Evolutionary conservation across 1,140 invertebrate species (phyloP).

Genomic region (Aphaenogaster ashmeadi): DNA sequence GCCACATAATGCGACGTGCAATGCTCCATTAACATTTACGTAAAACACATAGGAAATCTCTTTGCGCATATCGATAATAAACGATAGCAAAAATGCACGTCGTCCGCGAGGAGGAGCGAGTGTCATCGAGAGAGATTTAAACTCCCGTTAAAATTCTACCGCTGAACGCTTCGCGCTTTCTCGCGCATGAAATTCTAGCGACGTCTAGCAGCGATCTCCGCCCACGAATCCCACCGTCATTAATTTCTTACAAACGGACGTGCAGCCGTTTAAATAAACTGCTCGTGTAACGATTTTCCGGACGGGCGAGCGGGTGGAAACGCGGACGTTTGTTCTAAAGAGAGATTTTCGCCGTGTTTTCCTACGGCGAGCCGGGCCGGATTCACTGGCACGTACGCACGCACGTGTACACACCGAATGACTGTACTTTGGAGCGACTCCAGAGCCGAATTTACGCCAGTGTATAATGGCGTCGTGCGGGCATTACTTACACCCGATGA

Average conservation of each 20-base stretch:
- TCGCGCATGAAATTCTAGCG: slow-evolving; percentile 33
- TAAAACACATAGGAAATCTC: not conserved
- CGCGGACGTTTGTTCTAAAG: slow-evolving; percentile 48
- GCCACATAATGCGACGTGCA: not conserved
- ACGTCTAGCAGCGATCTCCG: slow-evolving; percentile 37
- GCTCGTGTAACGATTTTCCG: slow-evolving; percentile 59
- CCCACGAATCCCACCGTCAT: slow-evolving; percentile 26
- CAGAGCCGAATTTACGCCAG: slow-evolving; percentile 59
- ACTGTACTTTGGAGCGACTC: slow-evolving; percentile 59
- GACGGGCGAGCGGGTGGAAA: slow-evolving; percentile 31
- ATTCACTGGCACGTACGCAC: slow-evolving; percentile 34
- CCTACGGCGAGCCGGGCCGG: slow-evolving; percentile 30
- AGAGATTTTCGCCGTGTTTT: slow-evolving; percentile 61
- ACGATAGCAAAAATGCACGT: not conserved
- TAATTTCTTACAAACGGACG: slow-evolving; percentile 59
- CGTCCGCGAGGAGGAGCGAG: not conserved
- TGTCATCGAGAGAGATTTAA: not conserved
- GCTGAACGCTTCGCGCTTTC: slow-evolving; percentile 4
- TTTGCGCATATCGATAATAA: not conserved
- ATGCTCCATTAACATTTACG: slow-evolving; percentile 12
- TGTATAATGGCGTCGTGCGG: slow-evolving; percentile 68
- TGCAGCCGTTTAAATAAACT: slow-evolving; percentile 56
- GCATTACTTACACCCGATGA: slow-evolving; percentile 86
- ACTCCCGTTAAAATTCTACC: not conserved
- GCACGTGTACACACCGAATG: slow-evolving; percentile 35